Evolutionary conservation across 2,888 invertebrate species (phyloP).

Genomic region (Apodemia mormo): DNA sequence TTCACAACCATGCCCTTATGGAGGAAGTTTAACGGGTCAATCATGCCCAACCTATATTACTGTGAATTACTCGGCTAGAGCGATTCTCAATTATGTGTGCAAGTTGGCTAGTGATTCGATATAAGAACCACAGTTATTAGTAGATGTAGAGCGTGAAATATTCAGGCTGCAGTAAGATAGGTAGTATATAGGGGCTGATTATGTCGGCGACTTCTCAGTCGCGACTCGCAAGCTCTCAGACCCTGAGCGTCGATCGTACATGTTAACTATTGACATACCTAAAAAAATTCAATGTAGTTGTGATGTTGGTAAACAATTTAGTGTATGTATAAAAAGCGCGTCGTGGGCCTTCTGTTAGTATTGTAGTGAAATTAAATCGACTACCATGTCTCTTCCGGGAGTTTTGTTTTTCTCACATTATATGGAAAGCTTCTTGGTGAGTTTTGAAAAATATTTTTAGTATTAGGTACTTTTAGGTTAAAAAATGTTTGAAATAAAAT

Average conservation of each 20-base stretch:
- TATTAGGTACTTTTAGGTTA: no score
- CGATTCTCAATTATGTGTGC: conserved; percentile 43
- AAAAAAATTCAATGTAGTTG: conserved; percentile 56
- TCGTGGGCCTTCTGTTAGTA: conserved; percentile 60
- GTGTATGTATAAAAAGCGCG: conserved; percentile 69
- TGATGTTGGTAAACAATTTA: conserved; percentile 77
- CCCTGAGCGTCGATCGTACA: conserved; percentile 48
- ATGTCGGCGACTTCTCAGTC: conserved; percentile 59
- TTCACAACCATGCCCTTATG: conserved; percentile 39
- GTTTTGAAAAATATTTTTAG: conserved; percentile 40
- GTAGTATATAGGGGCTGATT: conserved; percentile 72
- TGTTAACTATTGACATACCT: conserved; percentile 37
- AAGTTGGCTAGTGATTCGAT: conserved; percentile 40
- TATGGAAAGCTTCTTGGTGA: conserved; percentile 77
- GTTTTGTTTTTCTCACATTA: conserved; percentile 71
- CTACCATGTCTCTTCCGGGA: conserved; percentile 72
- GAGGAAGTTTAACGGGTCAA: conserved; percentile 44
- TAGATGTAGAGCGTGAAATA: conserved; percentile 78
- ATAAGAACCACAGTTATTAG: conserved; percentile 67
- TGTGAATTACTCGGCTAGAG: conserved; percentile 47
- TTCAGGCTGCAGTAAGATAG: conserved; percentile 69
- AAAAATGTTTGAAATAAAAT: no score
- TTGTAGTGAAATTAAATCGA: conserved; percentile 57
- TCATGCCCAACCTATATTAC: conserved; percentile 38
- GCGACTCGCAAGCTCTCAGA: conserved; percentile 46